Evolutionary conservation across 1,140 invertebrate species (phyloP).

Genomic region (Psix sp.): DNA sequence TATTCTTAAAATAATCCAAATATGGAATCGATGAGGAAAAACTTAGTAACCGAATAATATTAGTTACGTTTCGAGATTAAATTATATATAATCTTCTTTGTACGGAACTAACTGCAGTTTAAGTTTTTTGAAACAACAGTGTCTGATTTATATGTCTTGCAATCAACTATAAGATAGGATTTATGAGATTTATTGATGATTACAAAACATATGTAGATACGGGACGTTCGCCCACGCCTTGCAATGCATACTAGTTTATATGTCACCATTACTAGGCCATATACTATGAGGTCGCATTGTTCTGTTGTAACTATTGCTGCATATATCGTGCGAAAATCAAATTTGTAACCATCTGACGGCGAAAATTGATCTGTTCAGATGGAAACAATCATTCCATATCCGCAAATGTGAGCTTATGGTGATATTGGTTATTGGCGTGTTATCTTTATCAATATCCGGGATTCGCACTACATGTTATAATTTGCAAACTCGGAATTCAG

Average conservation of each 20-base stretch:
- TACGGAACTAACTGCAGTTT: conserved; percentile 23
- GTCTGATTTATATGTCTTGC: conserved; percentile 38
- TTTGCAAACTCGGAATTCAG: too few species aligned
- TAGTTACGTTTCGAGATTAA: too few species aligned
- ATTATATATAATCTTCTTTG: conserved; percentile 2
- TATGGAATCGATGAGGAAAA: background rate
- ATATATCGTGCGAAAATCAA: conserved; percentile 34
- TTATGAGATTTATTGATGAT: conserved; percentile 52
- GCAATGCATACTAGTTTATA: conserved; percentile 24
- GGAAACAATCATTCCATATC: conserved; percentile 17
- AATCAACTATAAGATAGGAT: conserved; percentile 46
- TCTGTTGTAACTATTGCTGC: conserved; percentile 32
- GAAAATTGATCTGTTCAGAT: conserved; percentile 39
- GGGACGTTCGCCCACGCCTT: conserved; percentile 43
- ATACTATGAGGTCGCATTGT: conserved; percentile 41
- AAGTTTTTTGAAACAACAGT: conserved; percentile 30
- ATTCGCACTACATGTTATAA: too few species aligned
- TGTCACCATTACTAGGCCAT: conserved; percentile 49
- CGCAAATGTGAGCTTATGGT: background rate
- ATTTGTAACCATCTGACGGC: conserved; percentile 43
- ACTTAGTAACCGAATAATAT: background rate
- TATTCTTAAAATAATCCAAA: too few species aligned
- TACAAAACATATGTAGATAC: conserved; percentile 45
- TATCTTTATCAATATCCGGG: too few species aligned
- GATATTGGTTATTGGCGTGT: too few species aligned